Percentiles rank a stretch among this genome's conserved stretches.
Evolutionary conservation across 53 echinoderm and acorn worm species (phyloP).

Genomic region (Holothuria scabra): DNA sequence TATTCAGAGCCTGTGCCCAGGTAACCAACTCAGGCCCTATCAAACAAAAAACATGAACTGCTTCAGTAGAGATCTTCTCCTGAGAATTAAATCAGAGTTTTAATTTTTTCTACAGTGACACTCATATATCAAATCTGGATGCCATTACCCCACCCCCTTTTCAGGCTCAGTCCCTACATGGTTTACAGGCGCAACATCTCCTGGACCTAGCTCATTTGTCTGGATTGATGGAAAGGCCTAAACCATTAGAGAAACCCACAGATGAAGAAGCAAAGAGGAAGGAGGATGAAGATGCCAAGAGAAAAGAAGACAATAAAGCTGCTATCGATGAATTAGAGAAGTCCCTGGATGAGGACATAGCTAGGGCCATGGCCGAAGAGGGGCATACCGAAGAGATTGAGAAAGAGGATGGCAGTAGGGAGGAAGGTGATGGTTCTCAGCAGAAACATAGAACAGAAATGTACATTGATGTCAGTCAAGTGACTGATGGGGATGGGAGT

Average conservation of each 20-base stretch:
- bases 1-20: no score
- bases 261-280: constrained; percentile 28
- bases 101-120: constrained; percentile 73
- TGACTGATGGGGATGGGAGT: background rate
- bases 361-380: constrained; percentile 88
- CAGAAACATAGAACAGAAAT: constrained; percentile 25
- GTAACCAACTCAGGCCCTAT: no score
- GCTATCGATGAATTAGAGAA: constrained; percentile 71
- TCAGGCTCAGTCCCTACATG: constrained; percentile 72
- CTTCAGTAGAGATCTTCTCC: no score
- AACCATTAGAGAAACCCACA: constrained; percentile 46
- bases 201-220: constrained; percentile 83
- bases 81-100: background rate
- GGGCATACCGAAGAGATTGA: background rate
- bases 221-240: constrained; percentile 76
- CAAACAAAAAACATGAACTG: no score
- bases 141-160: constrained; percentile 77
- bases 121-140: constrained; percentile 88
- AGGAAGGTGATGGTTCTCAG: background rate
- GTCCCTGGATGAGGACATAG: constrained; percentile 95
- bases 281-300: constrained; percentile 32
- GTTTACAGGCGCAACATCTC: constrained; percentile 72
- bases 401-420: background rate
- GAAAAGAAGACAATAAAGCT: constrained; percentile 24
- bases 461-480: constrained; percentile 21